These are phyloP conservation scores for Isaurus tuberculatus DNA, from an alignment of 92 coral and sea anemone genomes.

Conservation along the genomic window DNA sequence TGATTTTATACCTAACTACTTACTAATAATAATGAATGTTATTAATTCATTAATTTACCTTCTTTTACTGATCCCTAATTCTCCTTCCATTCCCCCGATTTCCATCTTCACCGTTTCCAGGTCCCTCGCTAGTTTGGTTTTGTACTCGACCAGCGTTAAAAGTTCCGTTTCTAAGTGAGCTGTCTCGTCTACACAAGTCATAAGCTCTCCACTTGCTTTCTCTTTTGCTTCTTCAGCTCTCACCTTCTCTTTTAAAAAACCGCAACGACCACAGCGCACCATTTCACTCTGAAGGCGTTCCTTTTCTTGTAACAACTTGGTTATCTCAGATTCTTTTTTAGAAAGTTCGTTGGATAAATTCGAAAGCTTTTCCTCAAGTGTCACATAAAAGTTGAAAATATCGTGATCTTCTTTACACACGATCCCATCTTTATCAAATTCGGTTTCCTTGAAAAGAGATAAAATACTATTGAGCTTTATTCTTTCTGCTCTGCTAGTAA, in stretches of 20 bases:
- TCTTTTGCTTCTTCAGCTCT: conserved; percentile 70
- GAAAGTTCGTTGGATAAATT: conserved; percentile 81
- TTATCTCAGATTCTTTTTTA: conserved; percentile 69
- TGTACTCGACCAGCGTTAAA: conserved; percentile 80
- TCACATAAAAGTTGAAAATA: conserved; percentile 65
- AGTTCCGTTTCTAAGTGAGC: conserved; percentile 84
- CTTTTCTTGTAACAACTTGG: conserved; percentile 71
- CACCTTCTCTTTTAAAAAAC: conserved; percentile 64
- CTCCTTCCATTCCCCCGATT: conserved; percentile 80
- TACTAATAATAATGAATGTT: not conserved
- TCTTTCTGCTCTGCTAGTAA: conserved; percentile 44
- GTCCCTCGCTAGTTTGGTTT: conserved; percentile 84
- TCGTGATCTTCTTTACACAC: conserved; percentile 58
- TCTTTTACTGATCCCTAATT: conserved; percentile 52
- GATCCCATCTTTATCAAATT: conserved; percentile 43
- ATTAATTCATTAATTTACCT: conserved; percentile 25
- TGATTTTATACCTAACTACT: not conserved
- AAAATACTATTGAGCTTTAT: conserved; percentile 43
- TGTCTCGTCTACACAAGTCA: conserved; percentile 87
- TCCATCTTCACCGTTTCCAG: conserved; percentile 73
- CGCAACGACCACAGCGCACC: conserved; percentile 74
- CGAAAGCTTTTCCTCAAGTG: conserved; percentile 74
- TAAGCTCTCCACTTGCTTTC: conserved; percentile 70
- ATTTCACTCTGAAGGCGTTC: conserved; percentile 71
- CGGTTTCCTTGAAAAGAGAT: conserved; percentile 56